Conservation (phyloP, 2,113 vertebrate genomes). For the Phylloscopus trochiloides region DNA sequence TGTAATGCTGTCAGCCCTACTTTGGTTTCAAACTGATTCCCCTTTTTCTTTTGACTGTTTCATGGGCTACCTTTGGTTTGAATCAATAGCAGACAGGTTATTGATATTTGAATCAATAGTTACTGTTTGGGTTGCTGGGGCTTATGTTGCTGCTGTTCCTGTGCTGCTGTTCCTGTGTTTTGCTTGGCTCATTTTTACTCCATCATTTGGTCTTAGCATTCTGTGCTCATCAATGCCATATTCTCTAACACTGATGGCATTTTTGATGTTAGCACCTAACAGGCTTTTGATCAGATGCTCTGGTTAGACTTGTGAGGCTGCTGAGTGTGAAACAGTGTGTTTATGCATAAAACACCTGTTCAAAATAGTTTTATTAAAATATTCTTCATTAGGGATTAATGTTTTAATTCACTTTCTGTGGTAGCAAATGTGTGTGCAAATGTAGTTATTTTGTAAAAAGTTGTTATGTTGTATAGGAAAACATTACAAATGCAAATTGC, state of each 20-base stretch:
- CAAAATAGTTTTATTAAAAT: neutral
- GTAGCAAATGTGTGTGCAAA: neutral
- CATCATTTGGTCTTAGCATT: neutral
- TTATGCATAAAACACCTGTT: neutral
- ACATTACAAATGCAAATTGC: neutral
- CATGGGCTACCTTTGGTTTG: neutral
- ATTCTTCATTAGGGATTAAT: neutral
- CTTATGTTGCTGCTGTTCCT: neutral
- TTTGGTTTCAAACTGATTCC: neutral
- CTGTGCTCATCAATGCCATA: neutral
- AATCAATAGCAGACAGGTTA: neutral
- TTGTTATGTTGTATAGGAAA: neutral
- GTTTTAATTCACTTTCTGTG: neutral
- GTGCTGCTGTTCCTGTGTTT: neutral
- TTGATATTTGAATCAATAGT: neutral
- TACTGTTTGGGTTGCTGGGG: neutral
- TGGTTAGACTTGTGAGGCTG: neutral
- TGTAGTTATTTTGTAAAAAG: neutral
- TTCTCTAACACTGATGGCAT: rapidly evolving
- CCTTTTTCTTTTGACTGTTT: neutral
- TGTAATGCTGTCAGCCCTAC: neutral
- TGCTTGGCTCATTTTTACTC: neutral
- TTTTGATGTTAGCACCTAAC: neutral
- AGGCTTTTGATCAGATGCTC: neutral
- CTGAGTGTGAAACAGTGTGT: neutral